Percentiles rank a stretch among this genome's conserved stretches.
phyloP scores from a whole-genome alignment of 2,113 vertebrate species.

The Rhineura floridana region DNA sequence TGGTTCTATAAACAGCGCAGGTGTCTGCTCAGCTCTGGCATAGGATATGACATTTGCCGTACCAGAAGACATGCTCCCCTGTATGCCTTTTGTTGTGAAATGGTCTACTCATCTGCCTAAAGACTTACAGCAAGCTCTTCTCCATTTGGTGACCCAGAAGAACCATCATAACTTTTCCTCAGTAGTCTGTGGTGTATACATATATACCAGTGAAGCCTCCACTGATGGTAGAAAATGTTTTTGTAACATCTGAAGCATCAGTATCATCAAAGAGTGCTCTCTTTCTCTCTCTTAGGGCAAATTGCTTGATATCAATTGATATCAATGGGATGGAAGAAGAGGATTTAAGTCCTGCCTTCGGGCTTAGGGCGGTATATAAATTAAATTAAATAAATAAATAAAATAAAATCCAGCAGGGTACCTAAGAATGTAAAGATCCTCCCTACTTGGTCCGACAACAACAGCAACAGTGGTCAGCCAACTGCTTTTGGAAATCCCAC shows the following conservation, averaged over 20 bases:
- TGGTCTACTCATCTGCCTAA: neutral
- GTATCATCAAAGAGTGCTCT: neutral
- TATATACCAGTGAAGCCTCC: neutral
- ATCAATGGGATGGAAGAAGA: neutral
- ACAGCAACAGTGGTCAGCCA: neutral
- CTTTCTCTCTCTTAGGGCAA: neutral
- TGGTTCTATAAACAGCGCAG: no score
- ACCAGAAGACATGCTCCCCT: neutral
- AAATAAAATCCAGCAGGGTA: neutral
- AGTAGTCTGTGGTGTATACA: fast-evolving
- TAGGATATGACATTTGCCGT: neutral
- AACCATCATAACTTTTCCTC: neutral
- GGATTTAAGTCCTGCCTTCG: neutral
- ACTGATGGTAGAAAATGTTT: neutral
- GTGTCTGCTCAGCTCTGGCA: neutral
- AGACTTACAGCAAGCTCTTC: neutral
- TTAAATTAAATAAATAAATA: no score
- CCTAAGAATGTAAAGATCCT: neutral
- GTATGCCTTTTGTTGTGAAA: neutral
- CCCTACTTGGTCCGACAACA: neutral
- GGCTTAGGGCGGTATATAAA: no score
- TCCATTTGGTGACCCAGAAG: neutral
- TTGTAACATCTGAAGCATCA: neutral
- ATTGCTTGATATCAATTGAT: neutral
- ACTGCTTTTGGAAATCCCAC: neutral